A percentile compares a stretch with the other conserved stretches of the same genome.
Evolutionary conservation across 2,797 vertebrate species (phyloP).

Genomic region (Menidia menidia): DNA sequence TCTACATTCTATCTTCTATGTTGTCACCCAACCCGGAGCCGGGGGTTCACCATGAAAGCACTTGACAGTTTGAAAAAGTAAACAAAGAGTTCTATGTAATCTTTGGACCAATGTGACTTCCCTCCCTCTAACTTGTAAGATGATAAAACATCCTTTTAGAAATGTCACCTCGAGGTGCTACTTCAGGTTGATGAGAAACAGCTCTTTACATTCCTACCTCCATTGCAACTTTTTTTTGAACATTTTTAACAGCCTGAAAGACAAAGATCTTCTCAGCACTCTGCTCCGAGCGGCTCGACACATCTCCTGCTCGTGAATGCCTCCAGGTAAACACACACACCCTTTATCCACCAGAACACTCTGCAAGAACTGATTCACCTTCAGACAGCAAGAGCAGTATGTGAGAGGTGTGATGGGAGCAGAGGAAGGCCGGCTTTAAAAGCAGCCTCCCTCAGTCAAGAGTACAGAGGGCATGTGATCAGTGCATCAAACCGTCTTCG

Average conservation of each 20-base stretch:
- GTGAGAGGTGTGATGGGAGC: slow-evolving; percentile 18
- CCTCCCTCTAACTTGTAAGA: background rate
- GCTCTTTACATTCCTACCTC: slow-evolving; percentile 15
- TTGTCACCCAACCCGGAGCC: background rate
- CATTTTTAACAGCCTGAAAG: slow-evolving; percentile 32
- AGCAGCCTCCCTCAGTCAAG: slow-evolving; percentile 44
- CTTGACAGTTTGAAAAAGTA: background rate
- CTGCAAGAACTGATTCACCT: slow-evolving; percentile 32
- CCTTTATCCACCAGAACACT: slow-evolving; percentile 6
- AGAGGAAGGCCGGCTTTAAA: slow-evolving; percentile 52
- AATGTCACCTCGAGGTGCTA: background rate
- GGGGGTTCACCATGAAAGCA: background rate
- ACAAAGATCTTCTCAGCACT: slow-evolving; percentile 18
- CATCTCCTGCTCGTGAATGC: slow-evolving; percentile 34
- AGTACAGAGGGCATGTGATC: slow-evolving; percentile 17
- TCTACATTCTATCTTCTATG: no score
- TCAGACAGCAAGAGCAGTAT: slow-evolving; percentile 41
- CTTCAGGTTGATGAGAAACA: slow-evolving; percentile 12
- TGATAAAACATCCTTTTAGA: background rate
- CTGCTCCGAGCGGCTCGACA: slow-evolving; percentile 18
- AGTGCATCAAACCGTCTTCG: slow-evolving; percentile 31
- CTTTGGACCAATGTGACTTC: background rate
- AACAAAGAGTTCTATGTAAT: background rate
- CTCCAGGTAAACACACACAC: slow-evolving; percentile 17
- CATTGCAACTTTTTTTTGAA: slow-evolving; percentile 23